Base-by-base conservation (phyloP, 2,888 invertebrate species). In the Laspeyria flexula region DNA sequence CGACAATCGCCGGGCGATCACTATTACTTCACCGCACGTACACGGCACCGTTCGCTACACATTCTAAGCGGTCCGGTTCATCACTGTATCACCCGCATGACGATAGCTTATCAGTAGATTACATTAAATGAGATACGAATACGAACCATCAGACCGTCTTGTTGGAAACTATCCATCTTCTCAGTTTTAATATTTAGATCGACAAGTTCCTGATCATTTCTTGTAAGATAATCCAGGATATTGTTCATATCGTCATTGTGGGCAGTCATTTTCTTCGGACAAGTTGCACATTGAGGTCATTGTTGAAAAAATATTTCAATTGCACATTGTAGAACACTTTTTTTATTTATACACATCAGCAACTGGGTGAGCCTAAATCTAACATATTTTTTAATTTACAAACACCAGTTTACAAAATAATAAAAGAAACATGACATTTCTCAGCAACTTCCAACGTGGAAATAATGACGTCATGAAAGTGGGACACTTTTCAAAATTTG, bases 391-490 rank as follows among this genome's bases (percentile, higher is more conserved):
- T 53, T 67, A 73, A 61, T 67, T 67, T 62, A 68, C 64, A 72
- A 73, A 75, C 73, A 75, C 75, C 64, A 73, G 70, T 80, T 81
- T 81, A 82, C 76, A 81, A 85, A 80, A 81, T 81, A 77, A 66
- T 25, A 77, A 53, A 66, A 70, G 67, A 75, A 75, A 81, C 80
- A 83, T 90, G 90, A 90, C 91, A 87, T 85, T 86, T 84, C 83
- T 43, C 56, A 64, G 79, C 83, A 82, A 86, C 86, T 93, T 94
- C 94, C 94, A 94, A 93, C 94, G 94, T 94, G 95, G 94, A 94
- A 93, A 79, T 90, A 92, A 89, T 93, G 93, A 94, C 94, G 94
- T 94, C 94, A 94, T 80, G 71, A 77, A 83, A 82, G 72, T 83
- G 71, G 83, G 84, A 85, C 91, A 91, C 90, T 77, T 75, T 76